Base-by-base conservation (phyloP, 2,888 invertebrate genomes). In the Ditula angustiorana region DNA sequence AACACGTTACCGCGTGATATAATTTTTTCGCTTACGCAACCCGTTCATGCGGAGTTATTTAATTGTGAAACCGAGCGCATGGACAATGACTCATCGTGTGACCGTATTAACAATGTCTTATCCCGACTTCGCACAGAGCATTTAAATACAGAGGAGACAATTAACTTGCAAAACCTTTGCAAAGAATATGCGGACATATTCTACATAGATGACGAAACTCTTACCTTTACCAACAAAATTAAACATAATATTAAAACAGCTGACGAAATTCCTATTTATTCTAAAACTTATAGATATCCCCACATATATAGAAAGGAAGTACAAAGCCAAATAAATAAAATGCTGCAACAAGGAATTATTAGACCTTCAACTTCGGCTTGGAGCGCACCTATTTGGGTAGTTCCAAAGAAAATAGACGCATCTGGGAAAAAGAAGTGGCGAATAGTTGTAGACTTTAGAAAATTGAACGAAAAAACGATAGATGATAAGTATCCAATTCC, bases 131-230 rank as follows among this genome's bases (percentile, higher is more conserved):
- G 35, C n/a, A 35, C 35, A 35, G 35, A 35, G n/a, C 35, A 35
- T 35, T 35, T n/a, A 35, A 35, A 35, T n/a, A 11, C 35, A 35
- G 35, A 35, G 35, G 35, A 35, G 11, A 35, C 35, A 35, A 11
- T 35, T 35, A 35, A 35, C 35, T 35, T 35, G n/a, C 35, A 35
- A 11, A n/a, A 35, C 35, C 35, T 35, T 35, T 35, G 35, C n/a
- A 35, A 3, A 35, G n/a, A 35, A 35, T 35, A 35, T n/a, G 35
- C 35, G 1, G 35, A 35, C 35, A 35, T 35, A 35, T 61, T 62
- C 35, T 67, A 67, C 41, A 5, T 68, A 0, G 66, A 69, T 3
- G 62, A 61, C 1, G 68, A 71, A 37, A n/a, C n/a, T n/a, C n/a
- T n/a, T n/a, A n/a, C n/a, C n/a, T n/a, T n/a, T n/a, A n/a, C n/a